A percentile compares a stretch with the other conserved stretches of the same genome.
Evolutionary conservation across 1,140 invertebrate genomes (phyloP).

Genomic region (Melanaphis sacchari): DNA sequence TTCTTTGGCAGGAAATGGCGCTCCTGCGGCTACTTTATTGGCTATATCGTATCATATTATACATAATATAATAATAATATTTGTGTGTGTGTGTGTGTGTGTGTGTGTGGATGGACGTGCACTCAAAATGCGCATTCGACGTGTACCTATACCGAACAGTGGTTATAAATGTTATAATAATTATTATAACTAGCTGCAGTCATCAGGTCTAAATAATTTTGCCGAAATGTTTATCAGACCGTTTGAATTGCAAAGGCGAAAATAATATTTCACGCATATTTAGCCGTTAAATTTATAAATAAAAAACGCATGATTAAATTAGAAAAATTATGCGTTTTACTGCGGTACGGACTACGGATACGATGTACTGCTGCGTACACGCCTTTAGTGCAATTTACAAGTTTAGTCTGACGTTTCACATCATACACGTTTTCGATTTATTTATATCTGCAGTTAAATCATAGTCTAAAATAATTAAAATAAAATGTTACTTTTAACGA

Average conservation of each 20-base stretch:
- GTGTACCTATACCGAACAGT: neutral
- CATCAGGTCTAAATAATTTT: neutral
- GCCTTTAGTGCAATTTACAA: neutral
- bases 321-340: no score
- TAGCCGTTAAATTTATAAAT: neutral
- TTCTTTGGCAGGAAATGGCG: slow-evolving; percentile 52
- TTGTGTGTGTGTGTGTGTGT: neutral
- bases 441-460: no score
- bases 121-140: neutral
- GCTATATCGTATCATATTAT: neutral
- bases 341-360: no score
- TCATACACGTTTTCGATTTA: neutral
- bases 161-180: neutral
- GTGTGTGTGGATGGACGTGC: neutral
- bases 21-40: neutral
- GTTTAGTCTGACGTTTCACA: no score
- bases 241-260: neutral
- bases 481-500: no score
- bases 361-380: neutral
- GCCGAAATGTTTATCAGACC: neutral
- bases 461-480: no score
- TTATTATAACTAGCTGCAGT: neutral
- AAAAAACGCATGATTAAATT: no score
- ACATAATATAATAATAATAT: neutral
- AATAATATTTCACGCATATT: neutral